Evolutionary conservation across 2,113 vertebrate species (phyloP).

Genomic region (Syngnathus typhle): DNA sequence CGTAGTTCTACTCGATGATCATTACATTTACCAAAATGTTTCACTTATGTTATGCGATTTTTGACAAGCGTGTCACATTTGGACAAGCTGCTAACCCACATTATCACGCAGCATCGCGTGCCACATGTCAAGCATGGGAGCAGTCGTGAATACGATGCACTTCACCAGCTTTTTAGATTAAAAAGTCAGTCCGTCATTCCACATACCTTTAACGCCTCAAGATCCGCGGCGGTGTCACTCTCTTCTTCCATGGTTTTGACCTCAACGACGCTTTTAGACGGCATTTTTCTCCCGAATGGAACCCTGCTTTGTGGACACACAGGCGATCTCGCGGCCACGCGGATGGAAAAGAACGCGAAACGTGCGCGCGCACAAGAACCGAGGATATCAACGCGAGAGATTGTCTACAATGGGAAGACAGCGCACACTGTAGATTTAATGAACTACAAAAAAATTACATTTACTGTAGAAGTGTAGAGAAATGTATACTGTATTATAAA

Average conservation of each 20-base stretch:
- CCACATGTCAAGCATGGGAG: conserved; percentile 51
- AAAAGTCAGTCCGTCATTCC: not conserved
- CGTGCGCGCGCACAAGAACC: conserved; percentile 2
- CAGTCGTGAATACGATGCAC: not conserved
- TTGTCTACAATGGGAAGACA: not conserved
- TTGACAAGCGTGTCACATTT: not conserved
- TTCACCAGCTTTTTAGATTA: not conserved
- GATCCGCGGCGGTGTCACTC: conserved; percentile 35
- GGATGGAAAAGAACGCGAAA: conserved; percentile 54
- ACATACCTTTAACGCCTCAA: conserved; percentile 51
- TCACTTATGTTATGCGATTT: not conserved
- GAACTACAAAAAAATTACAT: no score
- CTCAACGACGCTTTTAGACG: conserved; percentile 53
- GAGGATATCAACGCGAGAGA: conserved; percentile 22
- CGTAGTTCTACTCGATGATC: fast-evolving
- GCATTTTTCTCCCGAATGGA: conserved; percentile 58
- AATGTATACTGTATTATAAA: no score
- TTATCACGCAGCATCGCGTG: conserved; percentile 12
- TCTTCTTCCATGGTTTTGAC: conserved; percentile 37
- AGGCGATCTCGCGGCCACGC: conserved; percentile 28
- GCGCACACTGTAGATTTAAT: not conserved
- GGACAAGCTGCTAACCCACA: not conserved
- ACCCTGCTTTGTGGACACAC: conserved; percentile 39
- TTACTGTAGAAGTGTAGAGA: no score
- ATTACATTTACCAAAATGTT: fast-evolving